Evolutionary conservation across 2,113 vertebrate genomes (phyloP), one percentile per base, ranked within the genome.

Genomic region (Platichthys stellatus): DNA sequence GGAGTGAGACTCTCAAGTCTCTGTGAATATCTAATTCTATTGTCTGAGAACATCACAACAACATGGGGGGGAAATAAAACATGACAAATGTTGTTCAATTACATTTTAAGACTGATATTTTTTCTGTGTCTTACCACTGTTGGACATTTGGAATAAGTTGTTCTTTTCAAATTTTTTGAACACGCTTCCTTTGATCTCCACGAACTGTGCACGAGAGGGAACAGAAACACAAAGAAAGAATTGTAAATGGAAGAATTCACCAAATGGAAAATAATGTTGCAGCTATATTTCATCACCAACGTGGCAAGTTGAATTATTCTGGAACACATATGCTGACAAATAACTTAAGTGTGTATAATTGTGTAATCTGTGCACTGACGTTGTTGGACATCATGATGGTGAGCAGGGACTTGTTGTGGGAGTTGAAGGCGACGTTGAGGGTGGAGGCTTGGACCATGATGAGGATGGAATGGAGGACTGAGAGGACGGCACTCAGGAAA

Each of bases 381-480:
- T 99, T 99, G 92, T 98, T 99, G 59, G 98, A 99, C 98, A 99
- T 97, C 97, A 99, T 99, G 92, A 99, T 99, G 81, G 98, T 99
- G 69, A 99, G 97, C 88, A 99, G 91, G 4, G 98, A 99, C 90
- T 99, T 99, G 92, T 98, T 99, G 92, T 99, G 97, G 0, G 98
- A 99, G 90, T 99, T 99, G 93, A 99, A 99, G 78, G 98, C 98
- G 59, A 99, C 98, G 12, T 99, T 99, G 62, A 99, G 95, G 3
- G 98, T 99, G 49, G 98, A 98, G 78, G 98, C 98, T 89, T 99
- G 98, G 73, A 99, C 97, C 96, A 99, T 97, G 88, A 99, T 97
- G 81, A 99, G 97, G 91, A 99, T 98, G 63, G 97, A 92, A 78
- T 99, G 98, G 62, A 98, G 92, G 90, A 99, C 98, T 99, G 90